Base-by-base conservation (phyloP, 2,113 vertebrate species). In the Sitta europaea region DNA sequence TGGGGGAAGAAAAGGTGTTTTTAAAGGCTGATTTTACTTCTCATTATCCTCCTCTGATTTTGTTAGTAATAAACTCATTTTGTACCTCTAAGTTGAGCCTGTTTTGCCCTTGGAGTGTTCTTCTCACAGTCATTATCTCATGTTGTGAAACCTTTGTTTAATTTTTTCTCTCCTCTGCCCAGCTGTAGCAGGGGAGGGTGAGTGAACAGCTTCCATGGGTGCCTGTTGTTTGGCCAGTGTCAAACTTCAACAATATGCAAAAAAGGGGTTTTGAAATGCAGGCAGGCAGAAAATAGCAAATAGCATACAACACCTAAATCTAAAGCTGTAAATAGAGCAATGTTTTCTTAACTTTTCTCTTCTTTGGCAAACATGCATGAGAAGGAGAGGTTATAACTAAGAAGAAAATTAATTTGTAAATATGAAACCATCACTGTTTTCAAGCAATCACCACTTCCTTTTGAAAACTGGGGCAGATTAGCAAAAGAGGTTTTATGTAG, bases 151-250 rank as follows among this genome's bases (percentile, higher is more conserved):
- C 38, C 24, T 43, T 53, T 8, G 9, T 35, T 76, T 35, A 35
- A 77, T 18, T 29, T 35, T 17, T 63, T n/a, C 25, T 54, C 12
- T 78, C 20, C 25, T 54, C 38, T 78, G 59, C 20, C 48, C 31
- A 29, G 25, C 14, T 78, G 33, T 24, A 35, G 25, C 14, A 19
- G 20, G 19, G 48, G 21, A 59, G 14, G 20, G 42, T 24, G 31
- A 43, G 20, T 43, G 20, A 78, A 5, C 1, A 0, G 20, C 33
- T 29, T 43, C 36, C 4, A 2, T 43, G 38, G 5, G 3, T 54
- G 7, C 19, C 20, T 65, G 33, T 21, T 12, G 2, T 36, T 65
- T 19, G 38, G 25, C 20, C 20, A 35, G 33, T 54, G 59, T 23
- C 61, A 36, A 43, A 36, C 25, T 15, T 31, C 11, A 5, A 45